phyloP scores from a whole-genome alignment of 2,797 vertebrate genomes.

The Sebastes taczanowskii region DNA sequence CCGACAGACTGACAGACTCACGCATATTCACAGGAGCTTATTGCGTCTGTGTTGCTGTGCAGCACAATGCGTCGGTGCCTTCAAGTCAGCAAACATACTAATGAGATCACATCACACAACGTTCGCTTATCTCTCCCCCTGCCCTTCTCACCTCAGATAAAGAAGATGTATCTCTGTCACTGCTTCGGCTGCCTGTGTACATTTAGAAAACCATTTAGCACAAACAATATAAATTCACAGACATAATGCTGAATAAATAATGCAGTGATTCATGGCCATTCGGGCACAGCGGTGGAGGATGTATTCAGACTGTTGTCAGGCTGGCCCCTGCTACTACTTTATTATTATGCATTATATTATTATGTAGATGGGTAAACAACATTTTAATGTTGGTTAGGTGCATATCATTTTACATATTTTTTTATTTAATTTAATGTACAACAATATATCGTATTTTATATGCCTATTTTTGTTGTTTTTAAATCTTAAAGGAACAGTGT shows the following conservation, averaged over 20 bases:
- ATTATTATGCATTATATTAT: neutral
- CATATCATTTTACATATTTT: neutral
- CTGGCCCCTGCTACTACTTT: neutral
- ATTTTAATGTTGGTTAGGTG: neutral
- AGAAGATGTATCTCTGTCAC: conserved; percentile 2
- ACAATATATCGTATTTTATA: neutral
- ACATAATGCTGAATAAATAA: conserved; percentile 24
- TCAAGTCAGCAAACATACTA: conserved; percentile 25
- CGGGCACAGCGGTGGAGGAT: neutral
- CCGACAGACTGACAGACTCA: conserved; percentile 42
- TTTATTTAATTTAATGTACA: neutral
- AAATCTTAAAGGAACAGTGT: no score
- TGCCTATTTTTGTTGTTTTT: neutral
- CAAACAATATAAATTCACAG: neutral
- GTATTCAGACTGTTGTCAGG: neutral
- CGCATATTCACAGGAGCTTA: conserved; percentile 28
- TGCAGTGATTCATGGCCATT: neutral
- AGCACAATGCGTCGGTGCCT: conserved; percentile 2
- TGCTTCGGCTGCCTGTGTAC: neutral
- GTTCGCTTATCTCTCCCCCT: conserved; percentile 28
- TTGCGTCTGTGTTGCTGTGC: conserved; percentile 20
- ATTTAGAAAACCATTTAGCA: conserved; percentile 1
- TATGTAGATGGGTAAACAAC: neutral
- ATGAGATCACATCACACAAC: conserved; percentile 37
- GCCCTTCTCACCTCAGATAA: conserved; percentile 25